Base-by-base conservation (phyloP, 2,113 vertebrate genomes). In the Eulacestoma nigropectus region DNA sequence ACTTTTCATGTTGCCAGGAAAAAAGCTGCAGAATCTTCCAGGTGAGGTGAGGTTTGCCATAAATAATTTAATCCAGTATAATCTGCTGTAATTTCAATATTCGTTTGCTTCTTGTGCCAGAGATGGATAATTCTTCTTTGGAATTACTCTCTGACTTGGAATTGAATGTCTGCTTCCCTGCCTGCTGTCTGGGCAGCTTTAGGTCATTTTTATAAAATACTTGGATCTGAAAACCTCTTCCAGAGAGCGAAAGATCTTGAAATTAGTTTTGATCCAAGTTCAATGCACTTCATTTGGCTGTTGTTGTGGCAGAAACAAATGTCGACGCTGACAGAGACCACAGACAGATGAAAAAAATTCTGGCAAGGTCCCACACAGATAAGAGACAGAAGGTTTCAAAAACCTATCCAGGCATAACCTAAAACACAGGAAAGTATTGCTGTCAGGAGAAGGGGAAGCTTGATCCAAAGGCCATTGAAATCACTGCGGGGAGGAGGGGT, bases 41-140 rank as follows among this genome's bases (percentile, higher is more conserved):
- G 96, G 96, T 95, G 92, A 95, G 92, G 84, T 63, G 92, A 90
- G 76, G 69, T 81, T 95, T 95, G 96, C 90, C 96, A 96, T 96
- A 81, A 96, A 96, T 96, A 88, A 96, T 96, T 95, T 96, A 97
- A 97, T 97, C 92, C 80, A 92, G 65, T 96, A 94, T 96, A 95
- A 95, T 96, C 90, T 89, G 83, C 96, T 92, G 80, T 96, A 96
- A 96, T 96, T 96, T 93, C 92, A 94, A 87, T 94, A 94, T 92
- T 94, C 76, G 35, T 94, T 90, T 81, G 49, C 53, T 92, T 56
- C 42, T 72, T 50, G 86, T 83, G 94, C 95, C 95, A 96, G 83
- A 72, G 86, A 81, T 75, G 86, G 95, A 90, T 94, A 82, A 95
- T 96, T 96, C 90, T 94, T 93, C 89, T 93, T 93, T 81, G 88